These are phyloP conservation scores for Orussus abietinus DNA, from an alignment of 1,140 invertebrate genomes.

Conservation along the genomic window DNA sequence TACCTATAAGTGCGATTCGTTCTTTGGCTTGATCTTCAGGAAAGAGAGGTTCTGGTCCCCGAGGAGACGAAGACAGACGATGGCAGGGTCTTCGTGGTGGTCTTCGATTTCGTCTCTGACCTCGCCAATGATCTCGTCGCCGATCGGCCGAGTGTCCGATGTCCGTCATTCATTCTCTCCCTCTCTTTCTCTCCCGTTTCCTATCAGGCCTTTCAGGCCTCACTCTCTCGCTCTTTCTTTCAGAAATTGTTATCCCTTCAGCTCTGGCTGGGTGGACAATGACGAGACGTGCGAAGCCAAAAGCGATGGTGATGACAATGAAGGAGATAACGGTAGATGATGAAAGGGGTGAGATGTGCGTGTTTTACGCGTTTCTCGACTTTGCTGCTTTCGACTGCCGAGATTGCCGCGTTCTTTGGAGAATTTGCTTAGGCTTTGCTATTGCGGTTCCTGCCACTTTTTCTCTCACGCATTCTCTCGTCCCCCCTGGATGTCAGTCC, in stretches of 20 bases:
- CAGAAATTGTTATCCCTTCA: no score
- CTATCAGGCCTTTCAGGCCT: no score
- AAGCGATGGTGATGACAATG: conserved; percentile 1
- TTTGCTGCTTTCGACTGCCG: neutral
- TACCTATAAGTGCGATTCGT: no score
- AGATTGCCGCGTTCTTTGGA: neutral
- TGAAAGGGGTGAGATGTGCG: neutral
- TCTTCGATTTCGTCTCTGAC: no score
- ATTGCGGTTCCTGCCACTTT: neutral
- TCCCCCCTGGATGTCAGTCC: neutral
- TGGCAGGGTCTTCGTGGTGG: neutral
- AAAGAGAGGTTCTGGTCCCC: neutral
- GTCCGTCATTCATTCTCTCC: neutral
- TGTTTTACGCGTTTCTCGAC: neutral
- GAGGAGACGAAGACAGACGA: neutral
- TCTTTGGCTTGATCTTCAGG: no score
- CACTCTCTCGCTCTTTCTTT: neutral
- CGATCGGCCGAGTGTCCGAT: neutral
- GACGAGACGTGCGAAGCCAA: neutral
- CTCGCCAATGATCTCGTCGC: neutral
- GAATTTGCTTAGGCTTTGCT: no score
- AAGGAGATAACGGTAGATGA: neutral
- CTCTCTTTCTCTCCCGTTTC: neutral
- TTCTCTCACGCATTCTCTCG: neutral
- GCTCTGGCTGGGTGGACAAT: no score